phyloP scores from a whole-genome alignment of 2,113 vertebrate species.

The Indicator maculatus region DNA sequence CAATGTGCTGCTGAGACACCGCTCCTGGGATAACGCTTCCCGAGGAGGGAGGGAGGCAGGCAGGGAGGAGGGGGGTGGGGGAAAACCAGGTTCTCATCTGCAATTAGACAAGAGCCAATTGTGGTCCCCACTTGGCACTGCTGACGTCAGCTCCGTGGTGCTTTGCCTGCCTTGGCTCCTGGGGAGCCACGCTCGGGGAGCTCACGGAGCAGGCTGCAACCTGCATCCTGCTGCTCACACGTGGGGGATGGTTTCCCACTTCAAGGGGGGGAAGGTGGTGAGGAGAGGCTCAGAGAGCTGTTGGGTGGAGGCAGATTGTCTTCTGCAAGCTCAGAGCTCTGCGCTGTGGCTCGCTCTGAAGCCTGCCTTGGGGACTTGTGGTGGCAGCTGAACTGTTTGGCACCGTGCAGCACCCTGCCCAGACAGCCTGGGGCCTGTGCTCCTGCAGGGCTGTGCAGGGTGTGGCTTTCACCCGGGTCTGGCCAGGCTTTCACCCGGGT shows the following conservation, averaged over 20 bases:
- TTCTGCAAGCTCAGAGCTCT: not conserved
- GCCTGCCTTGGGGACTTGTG: not conserved
- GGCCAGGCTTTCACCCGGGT: too few species aligned
- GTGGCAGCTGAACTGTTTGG: not conserved
- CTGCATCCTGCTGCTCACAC: not conserved
- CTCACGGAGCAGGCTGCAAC: not conserved
- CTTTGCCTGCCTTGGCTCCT: accelerated
- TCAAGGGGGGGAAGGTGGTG: not conserved
- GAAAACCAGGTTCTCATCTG: constrained; percentile 1
- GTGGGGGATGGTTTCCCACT: not conserved
- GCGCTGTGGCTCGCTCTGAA: not conserved
- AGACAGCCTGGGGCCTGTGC: not conserved
- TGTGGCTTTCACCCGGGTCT: too few species aligned
- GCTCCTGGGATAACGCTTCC: not conserved
- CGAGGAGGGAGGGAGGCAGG: not conserved
- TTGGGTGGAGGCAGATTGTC: not conserved
- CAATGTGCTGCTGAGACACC: constrained; percentile 18
- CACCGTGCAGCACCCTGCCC: not conserved
- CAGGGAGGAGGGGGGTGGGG: too few species aligned
- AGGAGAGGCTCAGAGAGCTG: not conserved
- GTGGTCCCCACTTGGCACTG: not conserved
- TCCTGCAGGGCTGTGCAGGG: not conserved
- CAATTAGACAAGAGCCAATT: constrained; percentile 14
- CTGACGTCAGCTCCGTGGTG: not conserved
- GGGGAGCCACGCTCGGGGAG: accelerated